phyloP scores from a whole-genome alignment of 2,113 vertebrate genomes.

The Petaurus breviceps region DNA sequence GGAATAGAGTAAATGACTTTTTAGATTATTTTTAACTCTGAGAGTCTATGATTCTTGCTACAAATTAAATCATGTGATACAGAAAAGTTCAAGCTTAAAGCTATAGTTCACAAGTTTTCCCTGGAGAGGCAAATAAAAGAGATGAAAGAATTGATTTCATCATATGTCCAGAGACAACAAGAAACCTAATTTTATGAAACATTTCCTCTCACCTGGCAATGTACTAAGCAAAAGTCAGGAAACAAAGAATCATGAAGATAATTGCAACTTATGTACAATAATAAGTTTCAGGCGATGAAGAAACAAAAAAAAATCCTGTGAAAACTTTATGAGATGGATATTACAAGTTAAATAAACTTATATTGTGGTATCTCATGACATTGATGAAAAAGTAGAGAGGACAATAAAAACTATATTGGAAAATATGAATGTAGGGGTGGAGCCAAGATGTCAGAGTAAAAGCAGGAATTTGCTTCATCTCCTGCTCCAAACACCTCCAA shows the following conservation, averaged over 20 bases:
- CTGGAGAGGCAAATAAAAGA: not conserved
- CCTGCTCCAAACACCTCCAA: too few relatives aligned
- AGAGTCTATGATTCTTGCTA: not conserved
- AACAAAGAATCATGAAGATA: not conserved
- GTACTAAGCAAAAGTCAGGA: not conserved
- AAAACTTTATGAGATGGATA: not conserved
- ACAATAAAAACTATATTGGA: not conserved
- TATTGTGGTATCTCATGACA: not conserved
- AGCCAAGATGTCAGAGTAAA: too few relatives aligned
- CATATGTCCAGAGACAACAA: not conserved
- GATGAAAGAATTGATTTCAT: not conserved
- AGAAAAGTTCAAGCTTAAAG: not conserved
- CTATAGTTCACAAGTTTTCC: not conserved
- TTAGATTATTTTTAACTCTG: not conserved
- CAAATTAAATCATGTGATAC: not conserved
- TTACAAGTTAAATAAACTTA: not conserved
- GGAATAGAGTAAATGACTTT: not conserved
- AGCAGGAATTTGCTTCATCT: too few relatives aligned
- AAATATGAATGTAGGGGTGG: too few relatives aligned
- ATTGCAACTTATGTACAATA: not conserved
- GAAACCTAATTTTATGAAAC: not conserved
- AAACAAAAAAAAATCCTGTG: not conserved
- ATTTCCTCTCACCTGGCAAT: not conserved
- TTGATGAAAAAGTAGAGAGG: not conserved
- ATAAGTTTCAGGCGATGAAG: not conserved